phyloP scores from a whole-genome alignment of 23 tunicate genomes.

The Trididemnum nubilum region DNA sequence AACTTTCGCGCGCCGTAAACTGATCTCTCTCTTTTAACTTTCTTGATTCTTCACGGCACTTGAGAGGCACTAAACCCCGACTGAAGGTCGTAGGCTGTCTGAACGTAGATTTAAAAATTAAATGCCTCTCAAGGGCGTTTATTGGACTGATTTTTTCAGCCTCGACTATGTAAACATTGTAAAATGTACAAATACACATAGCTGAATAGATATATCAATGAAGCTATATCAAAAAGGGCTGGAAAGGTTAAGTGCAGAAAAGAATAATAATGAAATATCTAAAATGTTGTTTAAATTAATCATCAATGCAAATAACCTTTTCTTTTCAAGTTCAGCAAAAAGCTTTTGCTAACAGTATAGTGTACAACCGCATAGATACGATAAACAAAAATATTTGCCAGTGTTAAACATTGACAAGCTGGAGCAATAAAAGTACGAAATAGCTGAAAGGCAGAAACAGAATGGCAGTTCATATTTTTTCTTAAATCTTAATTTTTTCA shows the following conservation, averaged over 20 bases:
- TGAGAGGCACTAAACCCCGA: not conserved
- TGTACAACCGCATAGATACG: too few relatives aligned
- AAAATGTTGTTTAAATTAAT: too few relatives aligned
- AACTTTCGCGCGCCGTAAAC: not conserved
- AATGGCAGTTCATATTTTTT: too few relatives aligned
- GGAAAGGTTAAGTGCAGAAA: not conserved
- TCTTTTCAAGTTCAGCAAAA: too few relatives aligned
- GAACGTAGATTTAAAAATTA: conserved; percentile 7
- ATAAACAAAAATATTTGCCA: too few relatives aligned
- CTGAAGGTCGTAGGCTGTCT: conserved; percentile 9
- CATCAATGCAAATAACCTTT: too few relatives aligned
- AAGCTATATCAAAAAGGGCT: not conserved
- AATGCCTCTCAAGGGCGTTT: conserved; percentile 21
- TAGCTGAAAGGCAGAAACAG: too few relatives aligned
- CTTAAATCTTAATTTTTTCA: too few relatives aligned
- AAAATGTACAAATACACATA: not conserved
- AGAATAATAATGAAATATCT: too few relatives aligned
- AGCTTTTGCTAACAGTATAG: too few relatives aligned
- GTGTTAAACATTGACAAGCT: too few relatives aligned
- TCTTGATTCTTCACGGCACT: not conserved
- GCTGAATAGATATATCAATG: not conserved
- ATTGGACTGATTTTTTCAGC: not conserved
- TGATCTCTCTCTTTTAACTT: not conserved
- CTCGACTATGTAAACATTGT: conserved; percentile 1
- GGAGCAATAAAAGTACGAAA: too few relatives aligned